Evolutionary conservation across 30 jellyfish, hydroid and myxozoan species (phyloP).

Genomic region (Chironex yamaguchii): DNA sequence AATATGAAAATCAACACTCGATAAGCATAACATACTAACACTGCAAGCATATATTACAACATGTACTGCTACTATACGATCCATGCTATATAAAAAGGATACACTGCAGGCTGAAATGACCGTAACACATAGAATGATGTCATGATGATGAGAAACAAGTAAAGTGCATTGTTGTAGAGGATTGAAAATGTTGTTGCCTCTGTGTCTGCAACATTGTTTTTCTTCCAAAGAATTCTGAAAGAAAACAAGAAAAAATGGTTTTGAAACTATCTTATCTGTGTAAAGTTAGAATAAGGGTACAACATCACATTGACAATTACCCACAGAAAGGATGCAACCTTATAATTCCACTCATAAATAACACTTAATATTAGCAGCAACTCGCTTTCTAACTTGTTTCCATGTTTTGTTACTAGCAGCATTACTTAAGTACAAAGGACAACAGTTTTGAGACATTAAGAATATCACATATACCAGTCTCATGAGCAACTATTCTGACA

Average conservation of each 20-base stretch:
- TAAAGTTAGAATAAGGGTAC: neutral
- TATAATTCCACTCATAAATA: no score
- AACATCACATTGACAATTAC: neutral
- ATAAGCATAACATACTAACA: neutral
- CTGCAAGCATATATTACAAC: no score
- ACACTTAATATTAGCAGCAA: no score
- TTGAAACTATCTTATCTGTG: no score
- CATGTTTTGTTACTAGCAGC: no score
- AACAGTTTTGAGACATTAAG: no score
- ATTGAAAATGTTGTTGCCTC: constrained; percentile 97
- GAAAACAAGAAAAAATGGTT: neutral
- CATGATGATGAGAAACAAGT: constrained; percentile 76
- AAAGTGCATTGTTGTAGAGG: constrained; percentile 91
- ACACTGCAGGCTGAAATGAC: constrained; percentile 92
- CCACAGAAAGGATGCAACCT: no score
- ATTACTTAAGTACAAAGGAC: no score
- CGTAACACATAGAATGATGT: constrained; percentile 91
- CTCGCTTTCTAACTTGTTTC: no score
- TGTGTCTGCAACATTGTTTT: constrained; percentile 96
- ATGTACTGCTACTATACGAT: neutral
- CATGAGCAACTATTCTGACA: no score
- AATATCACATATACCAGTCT: no score
- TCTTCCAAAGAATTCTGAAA: constrained; percentile 94
- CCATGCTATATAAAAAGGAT: constrained; percentile 51
- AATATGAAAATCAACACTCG: neutral